phyloP scores from a whole-genome alignment of 2,888 invertebrate species.

The Patella depressa region DNA sequence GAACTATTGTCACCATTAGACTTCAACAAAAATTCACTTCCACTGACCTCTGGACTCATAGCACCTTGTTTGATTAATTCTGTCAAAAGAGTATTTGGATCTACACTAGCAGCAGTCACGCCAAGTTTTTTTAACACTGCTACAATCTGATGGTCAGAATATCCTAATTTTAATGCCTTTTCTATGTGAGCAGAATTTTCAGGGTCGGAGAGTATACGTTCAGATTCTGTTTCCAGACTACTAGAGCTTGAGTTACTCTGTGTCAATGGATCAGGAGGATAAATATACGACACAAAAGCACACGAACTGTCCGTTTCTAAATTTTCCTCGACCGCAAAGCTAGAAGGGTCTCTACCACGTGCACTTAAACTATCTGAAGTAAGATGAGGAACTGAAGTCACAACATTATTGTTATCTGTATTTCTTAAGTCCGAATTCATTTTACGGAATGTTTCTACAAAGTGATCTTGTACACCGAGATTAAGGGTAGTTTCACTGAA shows the following conservation, averaged over 20 bases:
- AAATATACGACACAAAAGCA: too few relatives aligned
- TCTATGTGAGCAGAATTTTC: slow-evolving; percentile 80
- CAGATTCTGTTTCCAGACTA: slow-evolving; percentile 35
- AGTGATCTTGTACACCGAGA: too few relatives aligned
- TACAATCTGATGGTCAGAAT: slow-evolving; percentile 87
- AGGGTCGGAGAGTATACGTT: slow-evolving; percentile 36
- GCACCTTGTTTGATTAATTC: slow-evolving; percentile 85
- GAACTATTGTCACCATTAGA: slow-evolving; percentile 13
- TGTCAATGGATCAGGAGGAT: too few relatives aligned
- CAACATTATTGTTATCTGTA: too few relatives aligned
- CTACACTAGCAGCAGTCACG: slow-evolving; percentile 77
- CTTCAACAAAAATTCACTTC: slow-evolving; percentile 12
- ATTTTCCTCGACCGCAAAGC: too few relatives aligned
- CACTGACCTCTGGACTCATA: slow-evolving; percentile 2
- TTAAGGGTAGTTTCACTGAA: too few relatives aligned
- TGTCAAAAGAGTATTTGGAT: slow-evolving; percentile 88
- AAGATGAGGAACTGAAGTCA: too few relatives aligned
- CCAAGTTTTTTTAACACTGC: slow-evolving; percentile 88
- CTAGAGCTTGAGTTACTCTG: background rate
- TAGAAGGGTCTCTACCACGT: background rate
- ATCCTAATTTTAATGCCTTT: slow-evolving; percentile 92
- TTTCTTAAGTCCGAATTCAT: too few relatives aligned
- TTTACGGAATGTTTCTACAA: too few relatives aligned
- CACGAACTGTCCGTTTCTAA: too few relatives aligned
- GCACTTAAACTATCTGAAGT: background rate